Conservation (phyloP, 1,140 invertebrate species). For the Ooceraea biroi region DNA sequence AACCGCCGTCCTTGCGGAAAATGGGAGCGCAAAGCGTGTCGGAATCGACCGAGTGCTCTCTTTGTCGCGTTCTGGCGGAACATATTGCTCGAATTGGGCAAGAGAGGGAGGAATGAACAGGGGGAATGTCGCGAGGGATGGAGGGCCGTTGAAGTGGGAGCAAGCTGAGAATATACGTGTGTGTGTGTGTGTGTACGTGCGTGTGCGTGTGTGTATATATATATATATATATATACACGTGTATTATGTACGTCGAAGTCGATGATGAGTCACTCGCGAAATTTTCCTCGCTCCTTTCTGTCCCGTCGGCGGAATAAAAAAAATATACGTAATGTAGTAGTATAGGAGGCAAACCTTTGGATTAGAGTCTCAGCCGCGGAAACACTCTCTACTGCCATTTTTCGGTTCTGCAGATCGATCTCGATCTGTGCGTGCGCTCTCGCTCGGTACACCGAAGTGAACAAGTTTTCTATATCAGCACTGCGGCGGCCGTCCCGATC, state of each 20-base stretch:
- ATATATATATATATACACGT: neutral
- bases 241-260: constrained; percentile 19
- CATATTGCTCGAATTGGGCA: constrained; percentile 27
- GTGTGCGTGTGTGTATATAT: neutral
- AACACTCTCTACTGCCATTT: constrained; percentile 86
- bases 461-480: constrained; percentile 74
- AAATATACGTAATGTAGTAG: constrained; percentile 59
- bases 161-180: neutral
- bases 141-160: neutral
- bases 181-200: neutral
- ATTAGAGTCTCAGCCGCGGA: constrained; percentile 85
- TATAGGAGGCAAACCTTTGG: constrained; percentile 85
- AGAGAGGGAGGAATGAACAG: neutral
- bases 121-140: constrained; percentile 2
- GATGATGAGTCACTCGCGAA: constrained; percentile 61
- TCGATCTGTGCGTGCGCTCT: constrained; percentile 68
- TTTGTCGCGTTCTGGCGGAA: neutral
- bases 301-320: constrained; percentile 77
- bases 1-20: neutral
- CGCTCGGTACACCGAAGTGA: constrained; percentile 26
- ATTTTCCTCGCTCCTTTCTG: constrained; percentile 56
- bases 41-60: neutral
- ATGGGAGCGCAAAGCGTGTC: neutral
- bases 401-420: constrained; percentile 77
- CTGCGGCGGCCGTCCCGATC: constrained; percentile 76